Conservation (phyloP, 2,113 vertebrate genomes). For the Lamprotornis superbus region DNA sequence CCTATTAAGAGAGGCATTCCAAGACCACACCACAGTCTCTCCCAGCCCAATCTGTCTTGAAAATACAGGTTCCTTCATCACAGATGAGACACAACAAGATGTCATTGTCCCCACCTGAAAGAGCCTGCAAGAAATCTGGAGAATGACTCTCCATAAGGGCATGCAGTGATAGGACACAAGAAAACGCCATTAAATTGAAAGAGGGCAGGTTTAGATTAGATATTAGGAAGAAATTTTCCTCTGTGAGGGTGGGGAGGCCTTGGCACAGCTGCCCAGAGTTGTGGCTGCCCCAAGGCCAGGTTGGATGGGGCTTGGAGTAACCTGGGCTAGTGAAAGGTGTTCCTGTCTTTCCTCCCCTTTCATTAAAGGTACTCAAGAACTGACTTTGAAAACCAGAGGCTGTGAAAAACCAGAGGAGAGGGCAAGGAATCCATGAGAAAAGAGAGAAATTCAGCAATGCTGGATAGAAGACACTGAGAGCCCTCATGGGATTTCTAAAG, state of each 20-base stretch:
- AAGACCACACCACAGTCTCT: not conserved
- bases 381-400: not conserved
- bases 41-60: not conserved
- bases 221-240: not conserved
- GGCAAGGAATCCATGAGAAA: not conserved
- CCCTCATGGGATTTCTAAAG: accelerated
- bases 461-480: accelerated
- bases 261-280: not conserved
- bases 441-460: not conserved
- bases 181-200: not conserved
- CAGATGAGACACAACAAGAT: not conserved
- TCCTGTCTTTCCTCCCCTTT: not conserved
- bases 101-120: not conserved
- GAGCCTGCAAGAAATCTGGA: not conserved
- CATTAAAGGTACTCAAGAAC: not conserved
- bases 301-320: accelerated
- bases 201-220: not conserved
- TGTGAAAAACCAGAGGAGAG: not conserved
- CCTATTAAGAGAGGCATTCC: not conserved
- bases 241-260: not conserved
- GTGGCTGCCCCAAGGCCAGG: not conserved
- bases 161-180: not conserved
- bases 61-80: not conserved
- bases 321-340: not conserved
- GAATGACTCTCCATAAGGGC: accelerated